Base-by-base conservation (phyloP, 1,140 invertebrate species). In the Gonatopus flavifemur region DNA sequence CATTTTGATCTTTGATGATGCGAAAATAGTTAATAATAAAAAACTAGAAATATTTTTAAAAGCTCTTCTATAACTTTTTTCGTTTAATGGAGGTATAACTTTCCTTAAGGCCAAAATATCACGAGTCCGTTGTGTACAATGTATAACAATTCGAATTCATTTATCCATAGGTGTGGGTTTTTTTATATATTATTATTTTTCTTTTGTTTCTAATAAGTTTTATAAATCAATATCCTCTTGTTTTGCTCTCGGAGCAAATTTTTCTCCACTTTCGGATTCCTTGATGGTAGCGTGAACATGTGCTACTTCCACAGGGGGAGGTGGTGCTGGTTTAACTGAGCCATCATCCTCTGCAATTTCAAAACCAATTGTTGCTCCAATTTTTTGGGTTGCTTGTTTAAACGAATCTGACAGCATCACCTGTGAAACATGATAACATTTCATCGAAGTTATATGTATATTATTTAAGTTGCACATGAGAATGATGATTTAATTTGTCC, bases 341-440 rank as follows among this genome's bases (percentile, higher is more conserved):
- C 82, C 81, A 60, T 86, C 86, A 51, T 88, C 84, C 52, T 87
- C 85, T 3, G 84, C 80, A 3, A 91, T 80, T 50, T 85, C 83
- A 16, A 93, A 77, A 24, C 91, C 91, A 43, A 94, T 90, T 15
- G 89, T 90, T n/a, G 88, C 88, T 3, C 90, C 89, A 24, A 94
- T 84, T 66, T 93, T 93, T 20, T 87, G 84, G 64, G 88, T 93
- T 1, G 92, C 91, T 55, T 88, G 85, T 62, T 86, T 85, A 64
- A 94, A 94, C 1, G 89, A 90, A 69, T 91, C 86, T 13, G 88
- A 88, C 8, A 94, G 68, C 70, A 83, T 85, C 55, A 84, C 84
- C 81, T 87, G 69, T 10, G 51, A 35, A 22, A 28, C 39, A 32
- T n/a, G n/a, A 8, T 1, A 36, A 18, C 7, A 22, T 32, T 25